Evolutionary conservation across 1,140 invertebrate genomes (phyloP), one percentile per base, ranked within the genome.

Genomic region (Psix sp.): DNA sequence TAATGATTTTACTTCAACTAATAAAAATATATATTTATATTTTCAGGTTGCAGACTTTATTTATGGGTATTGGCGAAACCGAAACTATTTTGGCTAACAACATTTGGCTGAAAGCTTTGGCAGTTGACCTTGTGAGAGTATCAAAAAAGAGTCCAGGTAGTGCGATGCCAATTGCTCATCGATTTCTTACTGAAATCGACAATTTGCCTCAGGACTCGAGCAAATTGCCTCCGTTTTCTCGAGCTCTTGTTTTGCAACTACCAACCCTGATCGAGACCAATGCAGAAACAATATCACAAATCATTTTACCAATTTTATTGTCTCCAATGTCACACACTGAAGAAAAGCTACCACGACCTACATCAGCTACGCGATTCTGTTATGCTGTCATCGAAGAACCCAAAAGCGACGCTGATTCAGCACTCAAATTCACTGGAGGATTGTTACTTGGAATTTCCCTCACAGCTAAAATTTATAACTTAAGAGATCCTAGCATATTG

Each of bases 361-460:
- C 82, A 3, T 80, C 82, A 3, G 72, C 76, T 0, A 88, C 83
- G 4, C 80, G 80, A 15, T 81, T 86, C 3, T 95, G 94, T 76
- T 91, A 90, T 18, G 96, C 95, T 13, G 88, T 90, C 0, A 95
- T 99, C 42, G 88, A 94, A 42, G 95, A 98, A 80, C 96, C 96
- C 6, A 91, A 91, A 60, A 92, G 91, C 2, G 91, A 94, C 76
- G 90, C 91, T 11, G 96, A 99, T 82, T 93, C 91, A 46, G 92
- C 95, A 5, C 84, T 97, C n/a, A 96, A 97, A 83, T 97, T 98
- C 80, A 96, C 95, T 13, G 96, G 96, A 0, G 96, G 96, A 0
- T 89, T 98, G 0, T 91, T 98, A 16, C 90, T 96, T 21, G 94
- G 93, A 13, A 92, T 98, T 17, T 92, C 91, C 6, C 88, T 98